Conservation (phyloP, 2,797 vertebrate species). For the Parauchenoglanis punctatus region DNA sequence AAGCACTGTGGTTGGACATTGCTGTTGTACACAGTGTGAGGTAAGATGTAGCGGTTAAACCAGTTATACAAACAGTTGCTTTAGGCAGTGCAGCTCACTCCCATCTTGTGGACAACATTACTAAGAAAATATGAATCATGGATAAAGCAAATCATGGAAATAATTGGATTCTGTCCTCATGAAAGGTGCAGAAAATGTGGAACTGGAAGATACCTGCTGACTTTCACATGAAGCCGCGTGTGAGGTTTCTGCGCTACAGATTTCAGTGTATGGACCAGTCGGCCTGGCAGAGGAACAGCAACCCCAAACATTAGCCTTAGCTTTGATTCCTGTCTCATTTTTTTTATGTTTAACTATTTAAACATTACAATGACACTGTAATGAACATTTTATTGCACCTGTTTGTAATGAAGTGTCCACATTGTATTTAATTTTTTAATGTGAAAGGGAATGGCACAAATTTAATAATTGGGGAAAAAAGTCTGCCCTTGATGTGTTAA, state of each 20-base stretch:
- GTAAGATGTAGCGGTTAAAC: not conserved
- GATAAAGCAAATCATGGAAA: not conserved
- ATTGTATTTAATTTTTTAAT: conserved; percentile 39
- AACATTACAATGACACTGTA: conserved; percentile 62
- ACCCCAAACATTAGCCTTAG: conserved; percentile 68
- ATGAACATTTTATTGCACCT: conserved; percentile 56
- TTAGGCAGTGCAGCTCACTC: not conserved
- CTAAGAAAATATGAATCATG: not conserved
- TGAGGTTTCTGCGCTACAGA: conserved; percentile 76
- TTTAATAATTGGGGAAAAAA: conserved; percentile 35
- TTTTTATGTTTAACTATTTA: conserved; percentile 64
- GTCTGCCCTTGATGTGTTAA: conserved; percentile 35
- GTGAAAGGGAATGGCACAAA: not conserved
- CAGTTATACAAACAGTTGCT: not conserved
- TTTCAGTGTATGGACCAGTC: conserved; percentile 77
- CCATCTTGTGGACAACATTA: too few relatives aligned
- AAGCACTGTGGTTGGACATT: not conserved
- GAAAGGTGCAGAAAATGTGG: conserved; percentile 83
- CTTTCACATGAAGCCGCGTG: conserved; percentile 76
- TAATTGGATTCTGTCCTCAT: conserved; percentile 31
- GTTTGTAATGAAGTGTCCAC: conserved; percentile 51
- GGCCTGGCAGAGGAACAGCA: conserved; percentile 64
- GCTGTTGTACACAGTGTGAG: not conserved
- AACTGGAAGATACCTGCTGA: conserved; percentile 87
- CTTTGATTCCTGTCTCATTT: conserved; percentile 44